phyloP scores from a whole-genome alignment of 2,888 invertebrate genomes.

The Euphydryas editha region DNA sequence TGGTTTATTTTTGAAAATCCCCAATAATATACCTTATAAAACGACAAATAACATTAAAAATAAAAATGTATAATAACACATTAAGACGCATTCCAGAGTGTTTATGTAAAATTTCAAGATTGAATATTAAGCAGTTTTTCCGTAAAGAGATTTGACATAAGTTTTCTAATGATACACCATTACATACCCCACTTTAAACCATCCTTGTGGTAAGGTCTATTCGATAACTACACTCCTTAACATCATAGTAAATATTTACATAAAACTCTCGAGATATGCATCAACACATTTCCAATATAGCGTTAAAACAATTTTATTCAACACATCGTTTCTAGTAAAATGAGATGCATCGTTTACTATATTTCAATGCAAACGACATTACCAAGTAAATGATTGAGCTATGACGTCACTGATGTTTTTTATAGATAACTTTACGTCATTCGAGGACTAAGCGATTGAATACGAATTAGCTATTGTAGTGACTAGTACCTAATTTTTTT shows the following conservation, averaged over 20 bases:
- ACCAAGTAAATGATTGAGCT: constrained; percentile 42
- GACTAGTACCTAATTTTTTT: not conserved
- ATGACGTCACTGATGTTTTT: constrained; percentile 8
- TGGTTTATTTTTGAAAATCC: too few species aligned
- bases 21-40: too few species aligned
- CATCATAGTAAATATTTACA: too few species aligned
- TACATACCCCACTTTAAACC: not conserved
- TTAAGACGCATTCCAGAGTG: too few species aligned
- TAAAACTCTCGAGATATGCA: not conserved
- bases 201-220: not conserved
- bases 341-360: constrained; percentile 42
- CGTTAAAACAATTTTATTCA: constrained; percentile 13
- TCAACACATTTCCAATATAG: not conserved
- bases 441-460: constrained; percentile 1
- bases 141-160: too few species aligned
- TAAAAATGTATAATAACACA: too few species aligned
- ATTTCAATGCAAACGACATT: constrained; percentile 59
- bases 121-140: too few species aligned
- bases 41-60: too few species aligned
- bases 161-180: too few species aligned
- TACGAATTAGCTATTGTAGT: not conserved
- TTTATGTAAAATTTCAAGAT: too few species aligned
- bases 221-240: too few species aligned
- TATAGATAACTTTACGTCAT: constrained; percentile 13
- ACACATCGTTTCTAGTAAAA: constrained; percentile 8